Percentiles rank a stretch among this genome's conserved stretches.
These are phyloP conservation scores for Cassiopea andromeda DNA, from an alignment of 30 jellyfish, hydroid and myxozoan species.

Conservation along the genomic window DNA sequence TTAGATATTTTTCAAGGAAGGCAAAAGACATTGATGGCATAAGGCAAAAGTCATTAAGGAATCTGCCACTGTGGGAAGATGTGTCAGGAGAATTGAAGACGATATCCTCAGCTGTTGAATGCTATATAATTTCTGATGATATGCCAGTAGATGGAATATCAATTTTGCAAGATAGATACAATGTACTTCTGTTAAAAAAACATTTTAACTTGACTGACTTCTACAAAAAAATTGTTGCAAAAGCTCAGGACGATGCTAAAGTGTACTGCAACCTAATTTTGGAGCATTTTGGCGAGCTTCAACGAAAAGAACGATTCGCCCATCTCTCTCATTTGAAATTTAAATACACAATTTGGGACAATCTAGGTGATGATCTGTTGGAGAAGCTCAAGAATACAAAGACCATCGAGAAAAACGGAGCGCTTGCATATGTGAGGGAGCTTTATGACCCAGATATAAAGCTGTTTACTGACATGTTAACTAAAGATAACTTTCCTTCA, in stretches of 20 bases:
- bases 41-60: background rate
- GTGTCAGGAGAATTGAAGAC: background rate
- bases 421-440: background rate
- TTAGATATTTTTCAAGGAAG: conserved; percentile 1
- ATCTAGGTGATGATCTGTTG: background rate
- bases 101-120: background rate
- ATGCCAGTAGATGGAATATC: conserved; percentile 28
- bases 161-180: background rate
- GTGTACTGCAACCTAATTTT: conserved; percentile 36
- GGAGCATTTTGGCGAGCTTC: conserved; percentile 11
- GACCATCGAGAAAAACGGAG: conserved; percentile 56
- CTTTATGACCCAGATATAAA: conserved; percentile 67
- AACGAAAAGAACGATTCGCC: conserved; percentile 3
- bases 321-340: conserved; percentile 41
- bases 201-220: background rate
- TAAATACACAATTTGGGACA: background rate
- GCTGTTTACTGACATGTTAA: conserved; percentile 36
- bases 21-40: background rate
- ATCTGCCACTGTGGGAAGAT: conserved; percentile 41
- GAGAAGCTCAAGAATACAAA: background rate
- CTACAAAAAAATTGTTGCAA: conserved; percentile 16
- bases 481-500: conserved; percentile 61
- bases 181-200: conserved; percentile 10
- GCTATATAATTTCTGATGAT: conserved; percentile 20
- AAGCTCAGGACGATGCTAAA: background rate